Base-by-base conservation (phyloP, 2,113 vertebrate species). In the Aptenodytes patagonicus region DNA sequence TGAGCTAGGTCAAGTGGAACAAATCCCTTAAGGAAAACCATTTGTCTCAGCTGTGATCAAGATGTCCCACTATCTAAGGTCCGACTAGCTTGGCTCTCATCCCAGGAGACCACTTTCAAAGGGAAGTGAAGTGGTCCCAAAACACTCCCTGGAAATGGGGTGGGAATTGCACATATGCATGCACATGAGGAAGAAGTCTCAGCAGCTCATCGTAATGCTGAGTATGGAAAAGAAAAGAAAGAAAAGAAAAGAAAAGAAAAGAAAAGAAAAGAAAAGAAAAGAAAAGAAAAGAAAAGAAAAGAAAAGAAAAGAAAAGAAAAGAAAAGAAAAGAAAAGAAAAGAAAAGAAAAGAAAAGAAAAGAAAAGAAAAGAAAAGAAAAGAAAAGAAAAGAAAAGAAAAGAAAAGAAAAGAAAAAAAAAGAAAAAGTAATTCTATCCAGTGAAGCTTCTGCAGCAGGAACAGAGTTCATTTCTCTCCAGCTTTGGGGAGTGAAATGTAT, bases 401-500 rank as follows among this genome's bases (percentile, higher is more conserved):
- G 13, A 40, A 40, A 28, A 80, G 70, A 44, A 44, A 36, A 36
- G 36, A 36, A 68, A 68, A 31, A 57, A 32, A 69, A 92, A 51
- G 47, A 42, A 81, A 87, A 97, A 86, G 78, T 32, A 94, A 96
- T 94, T 94, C 49, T 47, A 78, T 80, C 76, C 83, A 57, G 58
- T 76, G 86, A 92, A 87, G 93, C 90, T 93, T 95, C 82, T 95
- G 83, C 57, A 95, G 85, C 83, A 95, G 61, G 17, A 97, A 76
- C 70, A 94, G 77, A 92, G 89, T 97, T 98, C 93, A 89, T 91
- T 97, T 96, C 94, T 96, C 81, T 89, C 70, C 82, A 78, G 76
- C 92, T 95, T 95, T 89, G 94, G 93, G 91, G 96, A 94, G 83
- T 34, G 36, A 97, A 98, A 97, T 97, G n/a, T 97, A 98, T 98